Evolutionary conservation across 2,797 vertebrate genomes (phyloP), one percentile per base, ranked within the genome.

Genomic region (Mus caroli): DNA sequence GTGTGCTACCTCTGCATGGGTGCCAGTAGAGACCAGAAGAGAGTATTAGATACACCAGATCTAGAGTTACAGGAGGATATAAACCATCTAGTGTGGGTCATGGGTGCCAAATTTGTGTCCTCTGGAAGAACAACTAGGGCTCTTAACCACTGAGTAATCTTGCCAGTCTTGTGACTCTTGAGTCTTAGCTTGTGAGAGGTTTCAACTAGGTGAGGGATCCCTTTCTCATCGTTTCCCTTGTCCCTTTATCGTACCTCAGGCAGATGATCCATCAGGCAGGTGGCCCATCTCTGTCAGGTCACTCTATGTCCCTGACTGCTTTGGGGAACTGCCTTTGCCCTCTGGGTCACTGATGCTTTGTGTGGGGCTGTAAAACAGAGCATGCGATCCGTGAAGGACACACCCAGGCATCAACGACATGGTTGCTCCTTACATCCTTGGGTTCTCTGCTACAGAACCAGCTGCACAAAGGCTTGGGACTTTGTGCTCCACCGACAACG

Each of bases 401-500:
- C 62, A 46, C 46, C 10, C 9, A 43, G 90, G 86, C 82, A 87
- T 40, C 56, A 26, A 8, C 7, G 43, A 26, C 9, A 8, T 58
- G 20, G 46, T n/a, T 83, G 78, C 54, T 96, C 26, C 73, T 93
- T 82, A 60, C 94, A 43, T 52, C 14, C 46, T 2, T 46, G n/a
- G 69, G n/a, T 40, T 37, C 85, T 54, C 12, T 40, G 50, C 50
- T 46, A 24, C 0, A 9, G 26, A 80, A 52, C 14, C 10, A 83
- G 71, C 15, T 34, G 0, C 28, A 28, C 3, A 24, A 34, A 91
- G 24, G 31, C 43, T 7, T 62, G 62, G 76, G 31, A 20, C 7
- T 20, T 20, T 1, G 0, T 52, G 31, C 15, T 26, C 4, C 10
- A 0, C 1, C 14, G 31, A 20, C 46, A 19, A 24, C 50, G n/a